Conservation (phyloP, 2,888 invertebrate species). For the Invenusta paracnida region DNA sequence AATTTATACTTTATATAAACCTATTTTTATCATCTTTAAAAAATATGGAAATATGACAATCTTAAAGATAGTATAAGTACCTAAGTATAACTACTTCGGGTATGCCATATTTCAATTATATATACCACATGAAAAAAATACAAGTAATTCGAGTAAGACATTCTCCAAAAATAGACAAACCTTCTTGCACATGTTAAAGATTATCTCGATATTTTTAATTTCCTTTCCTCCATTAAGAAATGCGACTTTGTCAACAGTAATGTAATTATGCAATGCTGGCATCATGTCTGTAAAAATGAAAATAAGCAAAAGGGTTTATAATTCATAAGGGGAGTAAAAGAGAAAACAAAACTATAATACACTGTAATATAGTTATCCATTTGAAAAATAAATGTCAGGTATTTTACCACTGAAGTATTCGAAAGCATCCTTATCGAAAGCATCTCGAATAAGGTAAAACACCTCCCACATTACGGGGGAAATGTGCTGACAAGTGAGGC, state of each 20-base stretch:
- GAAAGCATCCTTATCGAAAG: constrained; percentile 85
- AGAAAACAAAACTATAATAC: background rate
- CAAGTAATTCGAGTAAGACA: too few relatives aligned
- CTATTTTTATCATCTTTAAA: too few relatives aligned
- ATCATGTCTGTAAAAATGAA: constrained; percentile 76
- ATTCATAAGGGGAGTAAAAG: background rate
- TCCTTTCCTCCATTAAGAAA: constrained; percentile 72
- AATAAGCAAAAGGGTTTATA: background rate
- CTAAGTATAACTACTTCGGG: too few relatives aligned
- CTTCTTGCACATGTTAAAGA: constrained; percentile 88
- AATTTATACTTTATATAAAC: too few relatives aligned
- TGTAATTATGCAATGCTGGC: constrained; percentile 94
- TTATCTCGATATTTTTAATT: constrained; percentile 78
- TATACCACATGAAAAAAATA: too few relatives aligned
- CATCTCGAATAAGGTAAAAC: constrained; percentile 67
- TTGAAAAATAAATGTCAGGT: background rate
- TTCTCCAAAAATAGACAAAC: too few relatives aligned
- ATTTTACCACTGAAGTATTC: constrained; percentile 73
- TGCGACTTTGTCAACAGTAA: constrained; percentile 86
- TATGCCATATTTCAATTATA: too few relatives aligned
- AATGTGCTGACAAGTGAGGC: constrained; percentile 79
- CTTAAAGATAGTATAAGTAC: too few relatives aligned
- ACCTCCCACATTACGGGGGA: constrained; percentile 94
- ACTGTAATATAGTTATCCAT: background rate
- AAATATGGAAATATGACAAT: too few relatives aligned